These are phyloP conservation scores for Danio kyathit DNA, from an alignment of 2,797 vertebrate species.

Conservation along the genomic window DNA sequence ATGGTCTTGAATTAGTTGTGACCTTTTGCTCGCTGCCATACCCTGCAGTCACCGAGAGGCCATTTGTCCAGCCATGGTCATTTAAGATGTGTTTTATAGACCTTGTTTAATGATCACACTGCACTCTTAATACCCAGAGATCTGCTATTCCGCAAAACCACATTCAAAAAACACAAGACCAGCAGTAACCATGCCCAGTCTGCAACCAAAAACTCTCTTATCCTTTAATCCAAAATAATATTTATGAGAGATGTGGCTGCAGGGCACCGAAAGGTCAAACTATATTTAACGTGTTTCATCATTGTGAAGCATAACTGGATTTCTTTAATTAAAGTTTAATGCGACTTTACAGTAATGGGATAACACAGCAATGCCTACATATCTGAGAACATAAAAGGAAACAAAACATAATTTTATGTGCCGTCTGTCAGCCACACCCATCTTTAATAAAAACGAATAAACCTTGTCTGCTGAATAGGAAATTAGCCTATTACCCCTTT, in stretches of 20 bases:
- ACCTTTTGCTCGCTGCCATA: not conserved
- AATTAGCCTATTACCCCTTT: constrained; percentile 76
- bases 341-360: constrained; percentile 76
- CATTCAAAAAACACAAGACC: constrained; percentile 71
- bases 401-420: constrained; percentile 79
- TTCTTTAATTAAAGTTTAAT: constrained; percentile 81
- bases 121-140: constrained; percentile 43
- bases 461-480: constrained; percentile 78
- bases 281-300: constrained; percentile 79
- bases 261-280: constrained; percentile 78
- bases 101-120: constrained; percentile 55
- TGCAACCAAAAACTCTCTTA: constrained; percentile 74
- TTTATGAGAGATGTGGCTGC: constrained; percentile 78
- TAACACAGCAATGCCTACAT: constrained; percentile 79
- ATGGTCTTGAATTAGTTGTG: not conserved
- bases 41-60: constrained; percentile 28
- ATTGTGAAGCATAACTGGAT: constrained; percentile 72
- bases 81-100: constrained; percentile 41
- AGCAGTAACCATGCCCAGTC: constrained; percentile 78
- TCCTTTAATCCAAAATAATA: constrained; percentile 77
- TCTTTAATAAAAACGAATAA: constrained; percentile 79
- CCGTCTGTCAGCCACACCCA: constrained; percentile 81
- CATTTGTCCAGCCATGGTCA: constrained; percentile 51
- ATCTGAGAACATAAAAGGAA: constrained; percentile 80
- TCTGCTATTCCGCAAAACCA: constrained; percentile 56